phyloP scores from a whole-genome alignment of 2,113 vertebrate species.

The Natator depressus region DNA sequence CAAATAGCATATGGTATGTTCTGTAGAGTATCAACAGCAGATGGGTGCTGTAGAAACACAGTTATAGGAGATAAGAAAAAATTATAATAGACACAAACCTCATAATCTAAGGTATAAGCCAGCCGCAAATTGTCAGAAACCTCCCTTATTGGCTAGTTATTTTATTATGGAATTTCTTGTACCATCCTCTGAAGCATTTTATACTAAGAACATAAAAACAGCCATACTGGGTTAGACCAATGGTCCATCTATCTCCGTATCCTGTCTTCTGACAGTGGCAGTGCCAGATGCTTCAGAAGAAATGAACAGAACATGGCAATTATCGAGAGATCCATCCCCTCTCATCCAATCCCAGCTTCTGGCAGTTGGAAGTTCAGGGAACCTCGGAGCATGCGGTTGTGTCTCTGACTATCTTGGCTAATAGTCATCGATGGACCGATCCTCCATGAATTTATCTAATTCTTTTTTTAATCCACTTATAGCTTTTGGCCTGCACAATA shows the following conservation, averaged over 20 bases:
- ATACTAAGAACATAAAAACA: background rate
- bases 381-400: background rate
- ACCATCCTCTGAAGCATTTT: constrained; percentile 48
- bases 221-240: background rate
- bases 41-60: background rate
- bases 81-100: background rate
- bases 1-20: background rate
- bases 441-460: background rate
- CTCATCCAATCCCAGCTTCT: background rate
- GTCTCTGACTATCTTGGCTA: background rate
- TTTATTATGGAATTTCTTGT: background rate
- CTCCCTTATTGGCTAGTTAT: constrained; percentile 37
- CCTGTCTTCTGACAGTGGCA: constrained; percentile 49
- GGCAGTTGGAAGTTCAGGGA: background rate
- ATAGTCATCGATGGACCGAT: background rate
- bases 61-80: background rate
- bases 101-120: constrained; percentile 9
- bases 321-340: background rate
- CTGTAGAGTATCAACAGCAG: background rate
- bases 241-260: background rate
- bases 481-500: background rate
- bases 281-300: constrained; percentile 34
- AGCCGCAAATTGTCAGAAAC: constrained; percentile 24
- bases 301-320: background rate
- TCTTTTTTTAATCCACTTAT: background rate